These are phyloP conservation scores for Geotrupes spiniger DNA, from an alignment of 2,888 invertebrate genomes.

Conservation along the genomic window DNA sequence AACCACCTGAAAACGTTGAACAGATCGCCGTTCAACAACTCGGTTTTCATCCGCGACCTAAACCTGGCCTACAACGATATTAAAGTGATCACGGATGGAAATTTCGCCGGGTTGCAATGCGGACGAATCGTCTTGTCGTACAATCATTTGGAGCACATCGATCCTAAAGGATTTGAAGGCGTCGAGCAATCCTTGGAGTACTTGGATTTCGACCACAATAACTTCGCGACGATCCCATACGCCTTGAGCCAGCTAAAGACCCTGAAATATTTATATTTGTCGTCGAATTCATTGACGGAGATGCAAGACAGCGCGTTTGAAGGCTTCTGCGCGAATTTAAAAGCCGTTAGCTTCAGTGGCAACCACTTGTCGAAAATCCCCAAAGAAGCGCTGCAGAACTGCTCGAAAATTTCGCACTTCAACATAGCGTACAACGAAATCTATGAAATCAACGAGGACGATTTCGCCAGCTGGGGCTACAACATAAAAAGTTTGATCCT, in stretches of 20 bases:
- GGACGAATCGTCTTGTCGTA: constrained; percentile 77
- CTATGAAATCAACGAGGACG: constrained; percentile 69
- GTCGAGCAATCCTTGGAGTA: constrained; percentile 74
- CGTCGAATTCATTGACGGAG: constrained; percentile 71
- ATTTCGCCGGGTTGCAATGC: constrained; percentile 68
- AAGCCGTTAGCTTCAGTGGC: constrained; percentile 76
- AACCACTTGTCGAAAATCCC: constrained; percentile 77
- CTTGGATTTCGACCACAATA: constrained; percentile 79
- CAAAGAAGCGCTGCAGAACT: constrained; percentile 64
- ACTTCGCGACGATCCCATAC: constrained; percentile 65
- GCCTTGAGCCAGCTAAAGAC: constrained; percentile 66
- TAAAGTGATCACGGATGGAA: constrained; percentile 60
- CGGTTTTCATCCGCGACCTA: constrained; percentile 73
- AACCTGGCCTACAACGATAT: constrained; percentile 81
- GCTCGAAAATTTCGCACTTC: constrained; percentile 76
- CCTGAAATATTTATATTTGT: constrained; percentile 77
- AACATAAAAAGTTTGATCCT: constrained; percentile 77
- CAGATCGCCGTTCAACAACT: constrained; percentile 64
- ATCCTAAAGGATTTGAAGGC: constrained; percentile 70
- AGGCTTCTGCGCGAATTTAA: constrained; percentile 60
- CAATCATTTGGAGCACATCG: constrained; percentile 69
- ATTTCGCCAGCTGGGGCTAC: constrained; percentile 76
- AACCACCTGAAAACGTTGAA: constrained; percentile 73
- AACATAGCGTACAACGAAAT: constrained; percentile 88
- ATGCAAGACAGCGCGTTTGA: constrained; percentile 62